phyloP scores from a whole-genome alignment of 1,140 invertebrate genomes.

The Dufourea novaeangliae region DNA sequence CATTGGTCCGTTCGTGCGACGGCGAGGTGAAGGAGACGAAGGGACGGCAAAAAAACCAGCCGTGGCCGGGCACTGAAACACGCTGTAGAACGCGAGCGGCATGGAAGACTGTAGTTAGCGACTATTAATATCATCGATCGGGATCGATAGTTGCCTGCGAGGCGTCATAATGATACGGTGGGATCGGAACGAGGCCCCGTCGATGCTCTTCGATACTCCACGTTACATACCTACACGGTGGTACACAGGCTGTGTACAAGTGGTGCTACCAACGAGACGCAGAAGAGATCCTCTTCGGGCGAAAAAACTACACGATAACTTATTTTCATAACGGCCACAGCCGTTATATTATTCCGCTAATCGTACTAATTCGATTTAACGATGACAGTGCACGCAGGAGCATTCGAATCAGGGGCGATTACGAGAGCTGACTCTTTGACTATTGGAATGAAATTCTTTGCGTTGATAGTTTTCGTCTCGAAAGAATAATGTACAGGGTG shows the following conservation, averaged over 20 bases:
- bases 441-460: no score
- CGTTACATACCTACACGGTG: slow-evolving; percentile 45
- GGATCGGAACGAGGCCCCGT: slow-evolving; percentile 60
- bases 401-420: no score
- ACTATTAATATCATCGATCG: slow-evolving; percentile 80
- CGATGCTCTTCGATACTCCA: slow-evolving; percentile 66
- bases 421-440: no score
- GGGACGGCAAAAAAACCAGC: background rate
- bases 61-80: slow-evolving; percentile 27
- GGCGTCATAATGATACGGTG: slow-evolving; percentile 79
- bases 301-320: slow-evolving; percentile 37
- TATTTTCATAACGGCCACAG: no score
- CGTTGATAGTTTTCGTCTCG: no score
- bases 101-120: slow-evolving; percentile 78
- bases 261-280: slow-evolving; percentile 56
- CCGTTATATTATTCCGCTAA: no score
- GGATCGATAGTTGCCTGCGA: slow-evolving; percentile 77
- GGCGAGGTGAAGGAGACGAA: background rate
- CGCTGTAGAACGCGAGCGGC: slow-evolving; percentile 62
- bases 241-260: slow-evolving; percentile 33
- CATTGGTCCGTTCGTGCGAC: background rate
- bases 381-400: no score
- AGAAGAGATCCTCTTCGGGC: slow-evolving; percentile 31
- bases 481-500: no score
- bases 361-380: no score